phyloP scores from a whole-genome alignment of 2,888 invertebrate genomes.

The Seira musarum region DNA sequence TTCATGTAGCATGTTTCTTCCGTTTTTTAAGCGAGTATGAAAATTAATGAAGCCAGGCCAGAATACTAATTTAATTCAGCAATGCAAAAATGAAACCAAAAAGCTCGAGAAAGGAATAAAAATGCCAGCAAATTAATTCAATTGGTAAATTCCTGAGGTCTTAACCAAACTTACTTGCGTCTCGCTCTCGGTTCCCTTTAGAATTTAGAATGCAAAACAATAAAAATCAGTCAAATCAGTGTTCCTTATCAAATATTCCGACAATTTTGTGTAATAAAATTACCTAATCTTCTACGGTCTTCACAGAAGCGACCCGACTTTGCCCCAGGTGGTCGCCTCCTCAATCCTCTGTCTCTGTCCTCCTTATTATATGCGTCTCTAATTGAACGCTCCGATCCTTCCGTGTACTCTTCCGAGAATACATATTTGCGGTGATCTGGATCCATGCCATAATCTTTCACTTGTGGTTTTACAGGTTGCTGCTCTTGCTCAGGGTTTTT shows the following conservation, averaged over 20 bases:
- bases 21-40: neutral
- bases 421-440: constrained; percentile 77
- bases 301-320: constrained; percentile 57
- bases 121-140: constrained; percentile 9
- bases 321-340: constrained; percentile 57
- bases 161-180: constrained; percentile 68
- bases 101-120: constrained; percentile 8
- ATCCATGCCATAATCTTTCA: constrained; percentile 74
- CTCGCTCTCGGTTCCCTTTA: constrained; percentile 68
- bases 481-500: constrained; percentile 71
- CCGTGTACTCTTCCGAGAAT: constrained; percentile 73
- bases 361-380: constrained; percentile 57
- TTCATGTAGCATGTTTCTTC: constrained; percentile 1
- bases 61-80: neutral
- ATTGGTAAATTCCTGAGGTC: neutral
- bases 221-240: too few relatives aligned
- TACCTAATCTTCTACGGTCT: constrained; percentile 64
- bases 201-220: neutral
- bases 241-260: too few relatives aligned
- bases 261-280: constrained; percentile 11
- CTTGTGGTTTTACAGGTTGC: constrained; percentile 34
- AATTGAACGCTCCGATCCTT: constrained; percentile 63
- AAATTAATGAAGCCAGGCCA: neutral
- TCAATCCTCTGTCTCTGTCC: constrained; percentile 56
- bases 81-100: constrained; percentile 4